These are phyloP conservation scores for Drosophila kohkoa DNA, from an alignment of 1,140 invertebrate genomes.

Conservation along the genomic window DNA sequence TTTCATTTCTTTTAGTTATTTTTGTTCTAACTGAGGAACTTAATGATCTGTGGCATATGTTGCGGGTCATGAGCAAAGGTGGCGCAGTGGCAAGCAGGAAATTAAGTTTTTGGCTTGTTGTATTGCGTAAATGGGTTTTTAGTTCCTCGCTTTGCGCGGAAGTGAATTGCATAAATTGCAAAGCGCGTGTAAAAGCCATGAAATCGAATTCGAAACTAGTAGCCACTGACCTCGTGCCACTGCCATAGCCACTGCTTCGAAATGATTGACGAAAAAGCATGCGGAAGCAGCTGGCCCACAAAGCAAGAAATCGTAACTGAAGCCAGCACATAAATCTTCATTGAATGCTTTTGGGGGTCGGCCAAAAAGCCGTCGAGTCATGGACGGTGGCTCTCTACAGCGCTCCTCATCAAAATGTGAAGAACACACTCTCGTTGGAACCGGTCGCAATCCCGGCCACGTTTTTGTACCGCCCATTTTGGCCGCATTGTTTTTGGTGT, in stretches of 20 bases:
- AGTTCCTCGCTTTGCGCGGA: constrained; percentile 64
- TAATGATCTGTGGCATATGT: constrained; percentile 82
- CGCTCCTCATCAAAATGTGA: constrained; percentile 30
- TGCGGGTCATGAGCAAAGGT: constrained; percentile 57
- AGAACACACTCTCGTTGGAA: constrained; percentile 6
- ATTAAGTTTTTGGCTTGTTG: constrained; percentile 78
- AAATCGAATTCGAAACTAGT: constrained; percentile 77
- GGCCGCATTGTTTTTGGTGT: constrained; percentile 53
- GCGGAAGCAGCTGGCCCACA: constrained; percentile 50
- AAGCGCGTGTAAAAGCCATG: constrained; percentile 81
- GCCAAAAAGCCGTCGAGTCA: constrained; percentile 68
- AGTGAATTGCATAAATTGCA: constrained; percentile 79
- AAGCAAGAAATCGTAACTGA: constrained; percentile 59
- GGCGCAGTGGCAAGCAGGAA: constrained; percentile 56
- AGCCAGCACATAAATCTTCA: constrained; percentile 78
- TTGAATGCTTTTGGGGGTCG: constrained; percentile 56
- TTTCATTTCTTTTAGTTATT: background rate
- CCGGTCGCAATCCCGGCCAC: background rate
- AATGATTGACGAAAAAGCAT: constrained; percentile 72
- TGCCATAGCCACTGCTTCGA: background rate
- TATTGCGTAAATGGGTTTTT: constrained; percentile 82
- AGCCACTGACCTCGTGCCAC: background rate
- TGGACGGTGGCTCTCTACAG: constrained; percentile 18
- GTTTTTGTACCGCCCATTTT: constrained; percentile 6
- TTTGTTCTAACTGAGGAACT: constrained; percentile 36